These are phyloP conservation scores for Xanthia icteritia DNA, from an alignment of 2,888 invertebrate species.

Conservation along the genomic window DNA sequence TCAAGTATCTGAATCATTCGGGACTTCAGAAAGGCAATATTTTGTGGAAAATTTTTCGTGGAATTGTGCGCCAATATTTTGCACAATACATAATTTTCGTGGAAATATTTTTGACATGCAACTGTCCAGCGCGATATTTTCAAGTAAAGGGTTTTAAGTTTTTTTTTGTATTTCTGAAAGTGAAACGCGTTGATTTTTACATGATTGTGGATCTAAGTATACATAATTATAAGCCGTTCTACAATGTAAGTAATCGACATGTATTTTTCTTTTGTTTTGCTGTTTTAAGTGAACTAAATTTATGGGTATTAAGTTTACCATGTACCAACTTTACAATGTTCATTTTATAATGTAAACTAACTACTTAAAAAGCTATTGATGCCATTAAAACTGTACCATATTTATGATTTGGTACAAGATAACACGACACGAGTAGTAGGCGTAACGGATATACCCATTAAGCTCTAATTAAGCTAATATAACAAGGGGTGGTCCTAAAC, in stretches of 20 bases:
- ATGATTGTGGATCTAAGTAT: not conserved
- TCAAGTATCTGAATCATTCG: slow-evolving; percentile 15
- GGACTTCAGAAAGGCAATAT: not conserved
- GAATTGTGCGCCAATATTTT: too few relatives aligned
- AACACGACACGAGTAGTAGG: slow-evolving; percentile 7
- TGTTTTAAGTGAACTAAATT: not conserved
- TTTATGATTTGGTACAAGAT: not conserved
- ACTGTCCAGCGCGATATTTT: not conserved
- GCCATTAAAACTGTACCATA: not conserved
- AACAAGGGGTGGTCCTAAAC: slow-evolving; percentile 41
- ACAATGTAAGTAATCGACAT: not conserved
- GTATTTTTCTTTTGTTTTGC: not conserved
- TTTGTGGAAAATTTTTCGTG: not conserved
- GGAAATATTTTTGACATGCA: not conserved
- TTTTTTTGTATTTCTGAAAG: not conserved
- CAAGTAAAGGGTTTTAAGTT: not conserved
- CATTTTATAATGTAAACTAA: not conserved
- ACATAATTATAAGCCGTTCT: not conserved
- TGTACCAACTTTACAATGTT: not conserved
- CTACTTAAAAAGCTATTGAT: not conserved
- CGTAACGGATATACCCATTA: slow-evolving; percentile 54
- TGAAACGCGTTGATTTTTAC: not conserved
- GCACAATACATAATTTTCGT: not conserved
- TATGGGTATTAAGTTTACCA: not conserved
- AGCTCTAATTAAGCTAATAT: slow-evolving; percentile 49